Evolutionary conservation across 2,888 invertebrate species (phyloP), one percentile per base, ranked within the genome.

Genomic region (Drosophila quinaria): DNA sequence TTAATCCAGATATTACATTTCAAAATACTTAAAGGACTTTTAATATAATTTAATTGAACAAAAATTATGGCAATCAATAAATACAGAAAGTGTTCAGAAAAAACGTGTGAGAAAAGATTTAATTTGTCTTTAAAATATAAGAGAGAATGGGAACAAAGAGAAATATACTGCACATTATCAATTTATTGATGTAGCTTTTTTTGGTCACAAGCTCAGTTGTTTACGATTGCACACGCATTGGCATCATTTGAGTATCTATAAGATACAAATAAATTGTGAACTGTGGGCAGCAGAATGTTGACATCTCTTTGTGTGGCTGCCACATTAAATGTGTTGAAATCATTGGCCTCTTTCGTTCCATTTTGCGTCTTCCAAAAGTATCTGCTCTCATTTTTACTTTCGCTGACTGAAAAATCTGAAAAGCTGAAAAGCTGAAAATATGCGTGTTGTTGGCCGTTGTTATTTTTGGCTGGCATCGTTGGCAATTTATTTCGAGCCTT

Each of bases 291-390:
- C 55, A 63, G 65, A 69, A 55, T 51, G 69, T 70, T 78, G 87
- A 78, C 78, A 76, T 87, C 62, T 87, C 87, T 87, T 81, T 87
- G 83, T 87, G 70, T 50, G 66, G 39, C 59, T 60, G 72, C 22
- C 78, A 55, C 78, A 84, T 84, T 70, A 73, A 80, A 70, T 81
- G 70, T 85, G 88, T 87, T 54, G 83, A 85, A 87, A 87, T 85
- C 72, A 62, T 47, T 63, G 49, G 42, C 47, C 47, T 61, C 67
- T 56, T 67, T 70, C 25, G 5, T 25, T 71, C 46, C 19, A 51
- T 39, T 44, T 29, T 54, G 63, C 50, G 63, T 75, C 54, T 66
- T 62, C 41, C 39, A 58, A 52, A 42, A 62, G 47, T 56, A 67
- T 49, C 41, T 50, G 59, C 39, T 67, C 74, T 61, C 67, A 77